Evolutionary conservation across 92 coral and sea anemone species (phyloP).

Genomic region (Heteractis magnifica): DNA sequence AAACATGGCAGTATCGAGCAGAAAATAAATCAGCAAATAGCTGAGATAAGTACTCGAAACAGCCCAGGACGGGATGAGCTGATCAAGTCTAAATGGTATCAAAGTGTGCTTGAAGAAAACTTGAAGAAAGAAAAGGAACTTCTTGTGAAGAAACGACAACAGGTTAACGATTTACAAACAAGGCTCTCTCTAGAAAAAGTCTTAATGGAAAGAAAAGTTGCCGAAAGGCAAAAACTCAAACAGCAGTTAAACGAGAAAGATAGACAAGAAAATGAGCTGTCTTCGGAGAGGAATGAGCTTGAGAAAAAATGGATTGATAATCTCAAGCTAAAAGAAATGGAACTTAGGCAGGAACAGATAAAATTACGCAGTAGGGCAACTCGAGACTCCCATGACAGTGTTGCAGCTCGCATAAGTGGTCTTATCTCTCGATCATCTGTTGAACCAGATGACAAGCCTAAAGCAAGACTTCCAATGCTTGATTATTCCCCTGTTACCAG

Average conservation of each 20-base stretch:
- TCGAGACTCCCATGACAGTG: slow-evolving; percentile 21
- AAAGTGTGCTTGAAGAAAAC: slow-evolving; percentile 73
- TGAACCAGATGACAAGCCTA: slow-evolving; percentile 14
- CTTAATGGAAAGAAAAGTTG: slow-evolving; percentile 66
- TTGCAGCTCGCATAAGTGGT: slow-evolving; percentile 38
- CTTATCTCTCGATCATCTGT: slow-evolving; percentile 35
- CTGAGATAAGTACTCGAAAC: slow-evolving; percentile 46
- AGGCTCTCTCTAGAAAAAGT: slow-evolving; percentile 64
- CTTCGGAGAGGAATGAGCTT: slow-evolving; percentile 71
- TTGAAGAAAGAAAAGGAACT: slow-evolving; percentile 77
- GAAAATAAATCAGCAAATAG: slow-evolving; percentile 62
- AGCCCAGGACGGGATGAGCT: slow-evolving; percentile 55
- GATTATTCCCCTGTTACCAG: slow-evolving; percentile 8
- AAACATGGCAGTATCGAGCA: slow-evolving; percentile 69
- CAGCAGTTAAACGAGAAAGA: slow-evolving; percentile 68
- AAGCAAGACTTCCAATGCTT: background rate
- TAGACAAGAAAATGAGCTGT: slow-evolving; percentile 63
- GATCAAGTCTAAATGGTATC: slow-evolving; percentile 59
- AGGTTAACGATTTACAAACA: slow-evolving; percentile 70
- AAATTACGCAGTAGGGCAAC: slow-evolving; percentile 42
- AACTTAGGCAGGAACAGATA: slow-evolving; percentile 54
- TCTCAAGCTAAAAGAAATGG: slow-evolving; percentile 63
- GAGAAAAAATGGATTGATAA: slow-evolving; percentile 73
- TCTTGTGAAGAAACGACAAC: slow-evolving; percentile 65
- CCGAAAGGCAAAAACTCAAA: slow-evolving; percentile 60